phyloP scores from a whole-genome alignment of 2,797 vertebrate species.

The Megalops cyprinoides region DNA sequence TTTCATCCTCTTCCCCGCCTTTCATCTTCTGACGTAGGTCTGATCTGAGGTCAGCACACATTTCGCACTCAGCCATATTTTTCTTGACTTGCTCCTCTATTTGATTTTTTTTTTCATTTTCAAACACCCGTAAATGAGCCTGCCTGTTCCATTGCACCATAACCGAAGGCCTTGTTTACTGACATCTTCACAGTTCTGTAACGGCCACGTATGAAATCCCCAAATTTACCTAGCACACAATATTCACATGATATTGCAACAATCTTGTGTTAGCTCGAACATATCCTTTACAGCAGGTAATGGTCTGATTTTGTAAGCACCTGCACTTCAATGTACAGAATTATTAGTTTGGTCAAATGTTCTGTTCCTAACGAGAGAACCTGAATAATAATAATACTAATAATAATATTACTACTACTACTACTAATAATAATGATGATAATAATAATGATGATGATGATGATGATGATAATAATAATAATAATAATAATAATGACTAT shows the following conservation, averaged over 20 bases:
- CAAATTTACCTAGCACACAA: not conserved
- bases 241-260: not conserved
- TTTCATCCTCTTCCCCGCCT: not conserved
- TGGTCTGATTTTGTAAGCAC: not conserved
- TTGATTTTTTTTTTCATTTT: not conserved
- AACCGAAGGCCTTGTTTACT: too few species aligned
- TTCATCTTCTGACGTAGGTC: not conserved
- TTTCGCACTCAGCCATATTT: conserved; percentile 38
- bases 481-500: not conserved
- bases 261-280: not conserved
- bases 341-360: too few species aligned
- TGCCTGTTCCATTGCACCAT: not conserved
- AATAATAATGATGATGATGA: not conserved
- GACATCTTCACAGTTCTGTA: not conserved
- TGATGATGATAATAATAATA: too few species aligned
- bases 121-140: not conserved
- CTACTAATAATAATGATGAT: not conserved
- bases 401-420: too few species aligned
- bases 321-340: not conserved
- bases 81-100: conserved; percentile 38
- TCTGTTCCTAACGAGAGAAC: too few species aligned
- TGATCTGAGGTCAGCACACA: too few species aligned
- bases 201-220: not conserved
- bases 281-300: too few species aligned
- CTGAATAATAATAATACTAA: not conserved